Base-by-base conservation (phyloP, 1,140 invertebrate genomes). In the Chironomus striatipennis region DNA sequence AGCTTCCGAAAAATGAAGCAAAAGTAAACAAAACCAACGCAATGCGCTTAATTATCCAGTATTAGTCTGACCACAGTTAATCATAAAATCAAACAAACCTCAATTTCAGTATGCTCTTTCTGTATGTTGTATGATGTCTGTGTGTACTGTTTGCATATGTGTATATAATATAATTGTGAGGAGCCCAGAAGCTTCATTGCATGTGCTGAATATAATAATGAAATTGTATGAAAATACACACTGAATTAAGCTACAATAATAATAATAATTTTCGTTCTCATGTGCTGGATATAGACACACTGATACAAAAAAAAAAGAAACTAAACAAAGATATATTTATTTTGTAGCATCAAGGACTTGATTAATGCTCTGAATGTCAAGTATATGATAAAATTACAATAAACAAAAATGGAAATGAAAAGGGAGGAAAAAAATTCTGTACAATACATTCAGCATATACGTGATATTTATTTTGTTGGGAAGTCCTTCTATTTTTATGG, bases 291-390 rank as follows among this genome's bases (percentile, higher is more conserved):
- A 34, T 34, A 34, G 24, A 34, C 24, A 34, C 24, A 34, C 24
- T 34, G 24, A 34, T 34, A 34, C 24, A 34, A 34, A 34, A 34
- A 34, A 34, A 34, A 34, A 15, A 47, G 43, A 10, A 47, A 15
- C 43, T n/a, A 15, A 57, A 57, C 12, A 57, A 4, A 57, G 47
- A 57, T 12, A 12, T 5, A 15, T 5, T 57, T 57, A n/a, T n/a
- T 12, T 15, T 47, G 15, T 18, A 67, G 8, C 18, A 20, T 34
- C 64, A 18, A 20, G 64, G 18, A 70, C 6, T 70, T 70, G 65
- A 70, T 70, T 20, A 70, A 70, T 70, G 65, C 18, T 70, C 8
- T 21, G 20, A 20, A 70, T 70, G 65, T 70, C 65, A 70, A 70
- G 18, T 20, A 17, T 21, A 18, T 21, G 20, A 70, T 70, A 70